Base-by-base conservation (phyloP, 2,113 vertebrate species). In the Daboia siamensis region DNA sequence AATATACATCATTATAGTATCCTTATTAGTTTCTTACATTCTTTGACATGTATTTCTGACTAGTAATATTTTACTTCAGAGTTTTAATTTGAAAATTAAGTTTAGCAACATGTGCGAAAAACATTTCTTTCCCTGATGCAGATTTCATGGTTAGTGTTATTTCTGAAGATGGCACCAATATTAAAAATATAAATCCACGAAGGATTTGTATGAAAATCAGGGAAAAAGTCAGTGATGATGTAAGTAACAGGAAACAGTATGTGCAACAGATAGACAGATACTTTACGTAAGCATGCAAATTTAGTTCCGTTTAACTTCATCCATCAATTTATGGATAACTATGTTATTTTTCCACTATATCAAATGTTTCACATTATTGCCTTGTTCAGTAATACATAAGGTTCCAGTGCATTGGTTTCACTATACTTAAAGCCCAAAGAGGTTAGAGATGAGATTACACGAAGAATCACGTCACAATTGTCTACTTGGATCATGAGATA, bases 101-200 rank as follows among this genome's bases (percentile, higher is more conserved):
- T 92, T 94, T 48, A 84, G 61, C 88, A 93, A 51, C 51, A 74
- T 87, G 10, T 89, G 52, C 3, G 87, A 87, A 94, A 93, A 86
- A 23, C 29, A 8, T 87, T 95, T 87, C 12, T 92, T 90, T 17
- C 87, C 26, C 1, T 88, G 59, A 44, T 91, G 86, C 96, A 99
- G 99, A 98, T 96, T 99, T 99, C 96, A 96, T 97, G 57, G 97
- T 99, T 95, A 98, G 97, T 48, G 97, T 99, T 93, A 91, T 98
- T 95, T 98, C 99, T 90, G 99, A 99, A 95, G 98, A 98, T 90
- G 98, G 97, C 12, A 97, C 92, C 61, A 96, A 98, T 51, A 98
- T 99, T 91, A 98, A 95, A 93, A 98, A 97, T 90, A 97, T 99
- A 91, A 98, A 97, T 93, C 97, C 98, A 33, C 96, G 97, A 61